A percentile compares a stretch with the other conserved stretches of the same genome.
These are phyloP conservation scores for Gymnoscopelus braueri DNA, from an alignment of 2,797 vertebrate species.

Conservation along the genomic window DNA sequence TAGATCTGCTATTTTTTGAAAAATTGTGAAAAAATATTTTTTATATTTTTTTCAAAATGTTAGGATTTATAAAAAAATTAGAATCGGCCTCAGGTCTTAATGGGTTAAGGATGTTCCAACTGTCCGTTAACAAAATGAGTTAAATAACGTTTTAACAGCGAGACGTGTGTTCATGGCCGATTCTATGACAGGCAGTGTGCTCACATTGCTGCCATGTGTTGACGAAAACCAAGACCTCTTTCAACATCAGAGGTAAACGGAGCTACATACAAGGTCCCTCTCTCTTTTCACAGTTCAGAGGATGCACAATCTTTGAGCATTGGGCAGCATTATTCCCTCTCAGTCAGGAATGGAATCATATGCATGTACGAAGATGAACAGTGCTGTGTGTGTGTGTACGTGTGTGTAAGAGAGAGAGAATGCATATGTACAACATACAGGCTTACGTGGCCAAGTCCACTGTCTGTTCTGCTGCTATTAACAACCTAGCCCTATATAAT, in stretches of 20 bases:
- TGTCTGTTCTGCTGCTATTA: constrained; percentile 58
- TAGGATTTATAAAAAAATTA: too few species aligned
- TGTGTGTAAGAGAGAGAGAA: constrained; percentile 5
- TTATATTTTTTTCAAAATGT: too few species aligned
- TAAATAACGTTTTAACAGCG: neutral
- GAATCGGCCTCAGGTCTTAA: too few species aligned
- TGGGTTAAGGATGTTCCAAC: neutral
- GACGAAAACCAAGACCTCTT: neutral
- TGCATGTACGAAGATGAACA: constrained; percentile 29
- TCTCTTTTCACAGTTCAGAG: neutral
- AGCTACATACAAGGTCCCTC: neutral
- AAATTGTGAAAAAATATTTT: too few species aligned
- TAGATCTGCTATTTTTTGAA: too few species aligned
- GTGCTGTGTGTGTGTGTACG: neutral
- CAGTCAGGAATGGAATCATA: constrained; percentile 31
- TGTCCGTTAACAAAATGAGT: neutral
- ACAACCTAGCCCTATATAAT: neutral
- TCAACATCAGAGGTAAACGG: neutral
- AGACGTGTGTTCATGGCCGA: neutral
- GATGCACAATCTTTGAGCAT: constrained; percentile 10
- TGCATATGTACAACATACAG: constrained; percentile 24
- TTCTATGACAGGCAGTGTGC: neutral
- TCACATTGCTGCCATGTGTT: too few species aligned
- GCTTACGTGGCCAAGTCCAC: constrained; percentile 49
- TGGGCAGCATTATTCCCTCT: constrained; percentile 7